A percentile compares a stretch with the other conserved stretches of the same genome.
Conservation (phyloP, 2,797 vertebrate species). For the Micromesistius poutassou region DNA sequence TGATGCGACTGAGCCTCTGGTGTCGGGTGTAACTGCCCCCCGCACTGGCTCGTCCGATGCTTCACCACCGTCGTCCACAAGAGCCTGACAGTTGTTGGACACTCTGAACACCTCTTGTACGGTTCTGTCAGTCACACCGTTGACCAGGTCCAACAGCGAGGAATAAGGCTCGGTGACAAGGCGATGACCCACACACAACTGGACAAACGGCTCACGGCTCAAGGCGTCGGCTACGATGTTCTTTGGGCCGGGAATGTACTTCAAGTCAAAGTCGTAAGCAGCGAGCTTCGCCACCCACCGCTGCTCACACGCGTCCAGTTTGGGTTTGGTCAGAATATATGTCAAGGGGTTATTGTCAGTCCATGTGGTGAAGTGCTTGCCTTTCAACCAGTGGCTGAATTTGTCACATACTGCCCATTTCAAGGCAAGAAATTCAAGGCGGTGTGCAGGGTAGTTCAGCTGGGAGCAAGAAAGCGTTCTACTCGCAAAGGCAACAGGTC, state of each 20-base stretch:
- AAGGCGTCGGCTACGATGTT: constrained; percentile 17
- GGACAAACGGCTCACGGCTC: constrained; percentile 6
- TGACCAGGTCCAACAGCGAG: not conserved
- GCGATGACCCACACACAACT: not conserved
- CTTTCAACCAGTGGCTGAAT: not conserved
- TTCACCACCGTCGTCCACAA: no score
- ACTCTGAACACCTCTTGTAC: not conserved
- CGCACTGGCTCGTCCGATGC: not conserved
- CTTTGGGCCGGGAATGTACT: not conserved
- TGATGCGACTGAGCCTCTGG: not conserved
- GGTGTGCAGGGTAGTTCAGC: constrained; percentile 15
- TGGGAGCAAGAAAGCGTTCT: no score
- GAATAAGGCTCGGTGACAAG: not conserved
- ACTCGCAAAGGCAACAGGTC: not conserved
- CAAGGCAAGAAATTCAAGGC: not conserved
- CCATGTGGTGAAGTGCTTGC: not conserved
- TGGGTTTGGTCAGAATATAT: constrained; percentile 6
- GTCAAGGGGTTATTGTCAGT: not conserved
- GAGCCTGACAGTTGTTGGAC: not conserved
- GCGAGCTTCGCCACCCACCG: constrained; percentile 15
- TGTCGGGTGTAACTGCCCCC: not conserved
- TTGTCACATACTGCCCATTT: no score
- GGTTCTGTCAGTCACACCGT: not conserved
- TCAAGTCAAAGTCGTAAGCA: not conserved
- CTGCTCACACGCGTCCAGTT: constrained; percentile 13